These are phyloP conservation scores for Toxotes chatareus DNA, from an alignment of 2,113 vertebrate species.

Conservation along the genomic window DNA sequence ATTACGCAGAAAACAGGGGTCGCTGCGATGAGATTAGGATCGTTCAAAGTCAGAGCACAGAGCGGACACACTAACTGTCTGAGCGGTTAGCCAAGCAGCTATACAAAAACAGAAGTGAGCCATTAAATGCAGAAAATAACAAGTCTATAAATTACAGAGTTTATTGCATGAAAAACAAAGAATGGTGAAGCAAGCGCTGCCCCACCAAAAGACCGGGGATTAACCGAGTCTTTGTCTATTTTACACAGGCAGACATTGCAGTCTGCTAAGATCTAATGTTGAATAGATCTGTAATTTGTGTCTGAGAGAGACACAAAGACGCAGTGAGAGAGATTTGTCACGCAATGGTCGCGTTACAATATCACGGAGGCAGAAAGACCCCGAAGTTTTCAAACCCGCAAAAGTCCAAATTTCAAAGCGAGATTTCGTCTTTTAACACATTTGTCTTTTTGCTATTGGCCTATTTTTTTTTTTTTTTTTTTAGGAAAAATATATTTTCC, in stretches of 20 bases:
- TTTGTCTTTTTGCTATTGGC: too few relatives aligned
- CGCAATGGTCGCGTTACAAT: background rate
- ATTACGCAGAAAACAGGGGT: background rate
- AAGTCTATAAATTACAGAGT: constrained; percentile 61
- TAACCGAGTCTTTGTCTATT: constrained; percentile 22
- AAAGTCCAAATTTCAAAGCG: background rate
- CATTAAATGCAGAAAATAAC: constrained; percentile 63
- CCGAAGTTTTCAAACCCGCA: background rate
- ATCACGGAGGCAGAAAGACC: background rate
- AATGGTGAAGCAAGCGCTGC: constrained; percentile 4
- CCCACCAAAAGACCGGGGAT: constrained; percentile 17
- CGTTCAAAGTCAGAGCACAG: background rate
- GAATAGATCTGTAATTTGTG: background rate
- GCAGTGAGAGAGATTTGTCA: background rate
- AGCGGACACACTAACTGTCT: constrained; percentile 26
- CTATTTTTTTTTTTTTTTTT: too few relatives aligned
- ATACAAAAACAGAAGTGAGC: constrained; percentile 44
- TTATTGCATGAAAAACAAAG: constrained; percentile 61
- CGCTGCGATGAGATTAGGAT: constrained; percentile 17
- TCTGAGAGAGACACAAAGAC: constrained; percentile 1
- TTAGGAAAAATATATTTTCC: background rate
- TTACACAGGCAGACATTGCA: background rate
- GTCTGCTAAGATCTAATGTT: constrained; percentile 4
- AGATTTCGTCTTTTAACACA: background rate
- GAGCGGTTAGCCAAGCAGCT: constrained; percentile 17